Evolutionary conservation across 2,113 vertebrate species (phyloP).

Genomic region (Peucedramus taeniatus): DNA sequence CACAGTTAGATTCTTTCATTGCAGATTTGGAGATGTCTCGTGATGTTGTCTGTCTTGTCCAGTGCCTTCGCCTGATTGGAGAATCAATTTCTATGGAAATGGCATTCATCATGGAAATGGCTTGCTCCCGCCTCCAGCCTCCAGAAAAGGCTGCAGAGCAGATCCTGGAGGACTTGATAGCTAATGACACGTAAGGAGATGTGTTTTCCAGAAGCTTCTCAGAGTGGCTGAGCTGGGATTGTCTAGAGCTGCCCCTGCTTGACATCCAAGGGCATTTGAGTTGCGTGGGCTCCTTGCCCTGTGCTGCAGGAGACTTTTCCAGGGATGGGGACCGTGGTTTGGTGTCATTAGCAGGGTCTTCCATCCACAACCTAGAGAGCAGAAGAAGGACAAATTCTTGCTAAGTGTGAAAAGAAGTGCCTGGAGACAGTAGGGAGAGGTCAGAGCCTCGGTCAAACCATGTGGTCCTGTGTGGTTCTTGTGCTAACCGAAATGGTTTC

Average conservation of each 20-base stretch:
- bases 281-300: not conserved
- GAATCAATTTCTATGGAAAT: constrained; percentile 83
- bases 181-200: constrained; percentile 83
- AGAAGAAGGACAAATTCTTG: not conserved
- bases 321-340: fast-evolving
- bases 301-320: not conserved
- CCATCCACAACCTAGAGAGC: not conserved
- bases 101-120: constrained; percentile 89
- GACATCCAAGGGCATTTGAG: not conserved
- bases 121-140: constrained; percentile 84
- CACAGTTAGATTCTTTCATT: constrained; percentile 41
- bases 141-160: constrained; percentile 89
- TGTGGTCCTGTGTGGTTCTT: not conserved
- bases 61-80: constrained; percentile 87
- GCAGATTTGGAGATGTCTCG: constrained; percentile 83
- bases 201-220: constrained; percentile 38
- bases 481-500: not conserved
- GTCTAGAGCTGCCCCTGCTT: not conserved
- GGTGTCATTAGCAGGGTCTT: not conserved
- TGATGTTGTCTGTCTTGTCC: constrained; percentile 88
- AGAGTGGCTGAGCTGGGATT: not conserved
- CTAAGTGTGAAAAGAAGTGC: not conserved
- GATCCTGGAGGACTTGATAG: constrained; percentile 87
- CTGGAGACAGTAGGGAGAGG: not conserved
- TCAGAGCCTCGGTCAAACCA: not conserved